Base-by-base conservation (phyloP, 2,113 vertebrate species). In the Phrynosoma blainvillii region DNA sequence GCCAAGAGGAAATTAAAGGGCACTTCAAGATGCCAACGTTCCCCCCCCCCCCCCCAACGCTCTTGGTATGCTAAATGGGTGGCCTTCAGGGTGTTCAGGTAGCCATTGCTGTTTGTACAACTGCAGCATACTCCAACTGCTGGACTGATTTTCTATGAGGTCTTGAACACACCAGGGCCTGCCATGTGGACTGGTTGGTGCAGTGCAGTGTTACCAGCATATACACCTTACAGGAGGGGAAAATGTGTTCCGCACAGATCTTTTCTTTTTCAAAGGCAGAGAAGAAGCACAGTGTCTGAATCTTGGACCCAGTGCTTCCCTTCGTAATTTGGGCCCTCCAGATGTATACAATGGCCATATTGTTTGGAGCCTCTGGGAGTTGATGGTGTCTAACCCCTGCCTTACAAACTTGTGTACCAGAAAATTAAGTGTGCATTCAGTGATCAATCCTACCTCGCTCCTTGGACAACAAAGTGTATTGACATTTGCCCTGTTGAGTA, bases 21-120 rank as follows among this genome's bases (percentile, higher is more conserved):
- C n/a, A 30, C 62, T 71, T 40, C 65, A 71, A 73, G 54, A 42
- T n/a, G 42, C 18, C 25, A 16, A 4, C 21, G 1, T 6, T n/a
- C n/a, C 36, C 12, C 4, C 32, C 0, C 8, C 0, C 2, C 59
- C 11, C 13, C 21, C 2, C 10, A 0, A 1, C 23, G 2, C 27
- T 8, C 30, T 42, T 42, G 6, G 30, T 36, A 5, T 62, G 40
- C 10, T 30, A 14, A 14, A 1, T 16, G 32, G 0, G 32, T 27
- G 71, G 40, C 6, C 40, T 30, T 82, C 59, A 23, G 14, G 65
- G 18, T 16, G 40, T 25, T 21, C 81, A 71, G 65, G 65, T 83
- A n/a, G 42, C 66, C 42, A 20, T 83, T n/a, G 5, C 40, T 68
- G 36, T 16, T 42, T 52, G 12, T 47, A 40, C 65, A 25, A 40